Base-by-base conservation (phyloP, 2,888 invertebrate genomes). In the Hedychridium roseum region DNA sequence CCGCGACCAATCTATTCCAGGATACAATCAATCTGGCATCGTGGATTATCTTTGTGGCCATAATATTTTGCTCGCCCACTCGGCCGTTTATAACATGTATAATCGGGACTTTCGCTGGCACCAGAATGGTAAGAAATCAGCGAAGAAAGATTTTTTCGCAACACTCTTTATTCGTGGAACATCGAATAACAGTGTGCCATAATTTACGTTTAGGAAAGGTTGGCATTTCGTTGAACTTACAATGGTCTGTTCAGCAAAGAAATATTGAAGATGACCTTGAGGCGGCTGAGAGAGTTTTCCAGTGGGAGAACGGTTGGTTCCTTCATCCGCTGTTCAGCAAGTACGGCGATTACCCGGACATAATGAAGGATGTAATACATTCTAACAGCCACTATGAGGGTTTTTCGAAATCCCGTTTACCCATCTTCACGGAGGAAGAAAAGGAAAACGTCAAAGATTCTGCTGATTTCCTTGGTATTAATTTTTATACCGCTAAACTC, bases 261-360 rank as follows among this genome's bases (percentile, higher is more conserved):
- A 68, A 74, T 16, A 74, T 73, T 0, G 74, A 75, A n/a, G 81
- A 80, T 39, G 85, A 87, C 50, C 55, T 72, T 1, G 79, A 80
- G 34, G 85, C 85, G 0, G 82, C 84, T 1, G 82, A 85, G 28
- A 72, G 81, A 65, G 82, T 82, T 60, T 73, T 83, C 53, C 82
- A 85, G 66, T 81, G 79, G 32, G 74, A 85, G 84, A 80, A 85
- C 40, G 87, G 87, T 20, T 87, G 88, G 87, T 86, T 85, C 66
- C 83, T 84, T 0, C 82, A 89, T 72, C 88, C 90, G 1, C 86
- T 90, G 23, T 85, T 86, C 71, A 82, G 84, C 0, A 72, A 77
- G 42, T 66, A 75, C 0, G 89, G 89, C 0, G 86, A 88, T 74
- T 90, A 88, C 71, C 89, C 89, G 0, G 74, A 81, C 36, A 67